These are phyloP conservation scores for Oreochromis tanganicae DNA, from an alignment of 2,113 vertebrate genomes.

Conservation along the genomic window DNA sequence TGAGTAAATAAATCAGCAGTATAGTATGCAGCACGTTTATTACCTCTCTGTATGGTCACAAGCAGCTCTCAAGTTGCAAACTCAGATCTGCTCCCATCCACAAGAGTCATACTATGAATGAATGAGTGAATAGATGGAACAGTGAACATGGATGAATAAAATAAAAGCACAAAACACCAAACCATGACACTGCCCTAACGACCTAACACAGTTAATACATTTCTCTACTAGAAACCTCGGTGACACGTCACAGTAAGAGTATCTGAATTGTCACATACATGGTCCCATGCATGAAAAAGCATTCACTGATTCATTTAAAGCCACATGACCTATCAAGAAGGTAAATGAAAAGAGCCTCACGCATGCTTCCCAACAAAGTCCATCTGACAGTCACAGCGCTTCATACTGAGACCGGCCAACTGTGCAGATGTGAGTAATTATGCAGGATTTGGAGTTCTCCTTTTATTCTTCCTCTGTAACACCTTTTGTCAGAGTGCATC, in stretches of 20 bases:
- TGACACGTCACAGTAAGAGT: accelerated
- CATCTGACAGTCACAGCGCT: background rate
- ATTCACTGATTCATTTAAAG: background rate
- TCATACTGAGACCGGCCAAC: background rate
- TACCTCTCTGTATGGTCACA: background rate
- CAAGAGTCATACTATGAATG: background rate
- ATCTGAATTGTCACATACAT: accelerated
- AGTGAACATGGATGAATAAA: background rate
- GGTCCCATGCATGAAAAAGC: background rate
- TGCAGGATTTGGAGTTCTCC: background rate
- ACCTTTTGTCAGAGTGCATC: background rate
- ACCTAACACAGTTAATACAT: background rate
- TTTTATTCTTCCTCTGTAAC: background rate
- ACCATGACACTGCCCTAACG: accelerated
- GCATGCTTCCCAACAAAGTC: background rate
- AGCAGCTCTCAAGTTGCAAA: background rate
- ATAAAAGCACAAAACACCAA: background rate
- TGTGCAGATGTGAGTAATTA: background rate
- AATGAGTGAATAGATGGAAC: background rate
- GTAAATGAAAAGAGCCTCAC: background rate
- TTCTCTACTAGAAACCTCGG: background rate
- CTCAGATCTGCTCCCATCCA: background rate
- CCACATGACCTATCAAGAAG: background rate
- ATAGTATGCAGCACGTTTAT: background rate
- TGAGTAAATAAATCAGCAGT: background rate